A percentile compares a stretch with the other conserved stretches of the same genome.
Conservation (phyloP, 2,797 vertebrate genomes). For the Artibeus lituratus region DNA sequence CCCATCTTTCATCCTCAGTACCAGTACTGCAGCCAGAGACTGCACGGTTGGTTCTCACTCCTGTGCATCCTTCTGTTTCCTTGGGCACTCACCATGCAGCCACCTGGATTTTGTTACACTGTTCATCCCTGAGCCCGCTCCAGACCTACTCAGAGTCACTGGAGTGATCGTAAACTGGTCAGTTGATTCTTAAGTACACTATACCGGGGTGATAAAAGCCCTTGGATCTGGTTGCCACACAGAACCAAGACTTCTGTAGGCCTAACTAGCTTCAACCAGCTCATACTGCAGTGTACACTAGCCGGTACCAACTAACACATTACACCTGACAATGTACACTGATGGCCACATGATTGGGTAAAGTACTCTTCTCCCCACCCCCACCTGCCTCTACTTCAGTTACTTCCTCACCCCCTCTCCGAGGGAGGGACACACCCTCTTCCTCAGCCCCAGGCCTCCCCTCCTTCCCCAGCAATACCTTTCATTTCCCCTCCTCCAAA, state of each 20-base stretch:
- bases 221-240: not conserved
- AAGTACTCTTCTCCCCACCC: too few species aligned
- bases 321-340: accelerated
- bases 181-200: not conserved
- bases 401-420: not conserved
- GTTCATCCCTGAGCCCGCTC: not conserved
- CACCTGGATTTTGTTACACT: not conserved
- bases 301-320: not conserved
- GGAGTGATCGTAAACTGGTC: not conserved
- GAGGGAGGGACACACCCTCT: not conserved
- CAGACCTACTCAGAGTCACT: not conserved
- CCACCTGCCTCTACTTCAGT: not conserved
- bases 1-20: not conserved
- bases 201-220: not conserved
- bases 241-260: not conserved
- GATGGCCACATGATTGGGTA: accelerated
- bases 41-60: not conserved
- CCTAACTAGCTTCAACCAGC: not conserved
- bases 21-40: not conserved
- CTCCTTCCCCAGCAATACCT: not conserved
- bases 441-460: not conserved
- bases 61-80: not conserved
- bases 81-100: not conserved
- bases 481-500: not conserved
- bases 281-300: not conserved